Percentiles rank a stretch among this genome's conserved stretches.
These are phyloP conservation scores for Coelogynopora nodosa DNA, from an alignment of 2,888 invertebrate genomes.

Conservation along the genomic window DNA sequence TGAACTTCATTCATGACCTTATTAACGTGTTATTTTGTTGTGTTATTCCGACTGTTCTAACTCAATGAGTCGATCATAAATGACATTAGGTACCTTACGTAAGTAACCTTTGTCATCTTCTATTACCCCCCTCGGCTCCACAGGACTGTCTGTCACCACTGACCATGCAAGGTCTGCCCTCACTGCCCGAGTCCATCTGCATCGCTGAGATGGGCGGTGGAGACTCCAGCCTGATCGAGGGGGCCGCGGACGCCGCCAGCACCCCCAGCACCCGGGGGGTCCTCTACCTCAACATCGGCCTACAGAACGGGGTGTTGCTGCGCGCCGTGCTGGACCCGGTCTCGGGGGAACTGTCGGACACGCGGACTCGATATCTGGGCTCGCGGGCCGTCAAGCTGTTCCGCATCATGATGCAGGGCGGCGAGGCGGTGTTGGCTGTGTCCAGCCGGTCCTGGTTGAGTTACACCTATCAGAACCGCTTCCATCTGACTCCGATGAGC, in stretches of 20 bases:
- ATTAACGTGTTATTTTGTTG: too few relatives aligned
- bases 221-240: not conserved
- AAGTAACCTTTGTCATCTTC: too few relatives aligned
- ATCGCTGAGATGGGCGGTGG: constrained; percentile 72
- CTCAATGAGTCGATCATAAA: too few relatives aligned
- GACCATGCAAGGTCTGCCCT: constrained; percentile 92
- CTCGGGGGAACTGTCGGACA: constrained; percentile 92
- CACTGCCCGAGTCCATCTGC: constrained; percentile 89
- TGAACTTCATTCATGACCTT: too few relatives aligned
- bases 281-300: constrained; percentile 88
- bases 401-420: constrained; percentile 79
- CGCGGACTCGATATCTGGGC: constrained; percentile 90
- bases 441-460: constrained; percentile 96
- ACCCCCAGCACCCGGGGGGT: constrained; percentile 68
- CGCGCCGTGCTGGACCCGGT: constrained; percentile 89
- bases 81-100: too few relatives aligned
- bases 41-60: too few relatives aligned
- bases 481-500: constrained; percentile 85
- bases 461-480: constrained; percentile 89
- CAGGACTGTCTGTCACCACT: constrained; percentile 87
- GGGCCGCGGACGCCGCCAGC: not conserved
- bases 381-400: constrained; percentile 91
- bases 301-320: constrained; percentile 89
- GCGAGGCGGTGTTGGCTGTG: constrained; percentile 72
- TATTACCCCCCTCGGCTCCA: constrained; percentile 36